A percentile compares a stretch with the other conserved stretches of the same genome.
These are phyloP conservation scores for Agrotis ipsilon DNA, from an alignment of 2,888 invertebrate species.

Conservation along the genomic window DNA sequence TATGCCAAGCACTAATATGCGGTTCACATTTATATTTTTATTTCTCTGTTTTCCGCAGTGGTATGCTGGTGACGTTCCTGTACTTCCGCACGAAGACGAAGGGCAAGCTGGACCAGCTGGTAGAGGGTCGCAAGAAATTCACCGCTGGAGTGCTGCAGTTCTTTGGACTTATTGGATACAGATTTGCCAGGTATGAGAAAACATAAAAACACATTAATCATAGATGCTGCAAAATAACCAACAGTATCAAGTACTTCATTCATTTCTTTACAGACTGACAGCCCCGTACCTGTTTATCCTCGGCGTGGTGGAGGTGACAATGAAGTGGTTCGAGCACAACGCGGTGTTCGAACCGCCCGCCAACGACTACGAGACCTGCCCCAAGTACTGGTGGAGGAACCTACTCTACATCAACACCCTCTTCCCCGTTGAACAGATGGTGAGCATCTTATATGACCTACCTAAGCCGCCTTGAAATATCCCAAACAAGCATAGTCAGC, in stretches of 20 bases:
- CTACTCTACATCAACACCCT: conserved; percentile 96
- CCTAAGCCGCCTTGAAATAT: too few species aligned
- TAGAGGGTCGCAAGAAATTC: conserved; percentile 92
- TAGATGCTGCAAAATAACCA: too few species aligned
- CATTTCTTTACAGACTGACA: conserved; percentile 91
- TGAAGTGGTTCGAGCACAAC: conserved; percentile 96
- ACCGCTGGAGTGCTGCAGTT: conserved; percentile 93
- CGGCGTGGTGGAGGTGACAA: conserved; percentile 96
- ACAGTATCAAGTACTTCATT: too few species aligned
- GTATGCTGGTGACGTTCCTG: conserved; percentile 95
- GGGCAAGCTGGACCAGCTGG: conserved; percentile 93
- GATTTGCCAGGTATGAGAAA: conserved; percentile 95
- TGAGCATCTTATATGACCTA: conserved; percentile 75
- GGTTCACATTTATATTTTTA: neutral
- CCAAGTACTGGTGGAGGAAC: conserved; percentile 97
- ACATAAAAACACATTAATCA: too few species aligned
- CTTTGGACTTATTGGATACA: conserved; percentile 94
- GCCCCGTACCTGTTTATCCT: conserved; percentile 96
- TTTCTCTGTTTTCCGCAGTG: conserved; percentile 88
- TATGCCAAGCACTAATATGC: too few species aligned
- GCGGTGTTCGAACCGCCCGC: conserved; percentile 96
- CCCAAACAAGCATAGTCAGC: too few species aligned
- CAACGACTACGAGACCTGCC: conserved; percentile 95
- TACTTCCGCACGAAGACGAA: conserved; percentile 95
- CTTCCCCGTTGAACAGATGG: conserved; percentile 96